Evolutionary conservation across 2,113 vertebrate genomes (phyloP).

Genomic region (Orycteropus afer): DNA sequence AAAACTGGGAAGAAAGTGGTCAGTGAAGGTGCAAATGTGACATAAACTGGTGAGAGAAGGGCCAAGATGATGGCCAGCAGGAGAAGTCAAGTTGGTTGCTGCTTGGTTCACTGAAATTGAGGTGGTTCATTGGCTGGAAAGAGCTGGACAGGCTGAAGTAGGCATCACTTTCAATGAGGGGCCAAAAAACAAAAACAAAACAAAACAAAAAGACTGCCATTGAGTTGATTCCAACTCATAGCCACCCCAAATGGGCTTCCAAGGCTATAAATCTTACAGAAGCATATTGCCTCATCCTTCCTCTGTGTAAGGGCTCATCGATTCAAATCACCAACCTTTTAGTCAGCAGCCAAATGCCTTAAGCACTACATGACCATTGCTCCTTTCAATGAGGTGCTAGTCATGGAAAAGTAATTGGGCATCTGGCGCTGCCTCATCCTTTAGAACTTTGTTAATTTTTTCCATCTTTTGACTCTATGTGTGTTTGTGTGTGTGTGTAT

Average conservation of each 20-base stretch:
- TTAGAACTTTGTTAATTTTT: not conserved
- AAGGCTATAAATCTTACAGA: too few species aligned
- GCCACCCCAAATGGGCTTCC: too few species aligned
- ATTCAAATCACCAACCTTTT: too few species aligned
- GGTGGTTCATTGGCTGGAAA: not conserved
- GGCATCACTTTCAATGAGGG: not conserved
- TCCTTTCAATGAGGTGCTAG: not conserved
- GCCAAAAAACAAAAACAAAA: too few species aligned
- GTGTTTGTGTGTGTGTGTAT: not conserved
- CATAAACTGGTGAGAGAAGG: not conserved
- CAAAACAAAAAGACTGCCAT: too few species aligned
- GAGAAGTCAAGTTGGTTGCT: not conserved
- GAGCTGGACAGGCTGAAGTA: not conserved
- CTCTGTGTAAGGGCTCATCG: too few species aligned
- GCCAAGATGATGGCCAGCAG: not conserved
- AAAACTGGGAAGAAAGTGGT: not conserved
- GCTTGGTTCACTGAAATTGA: not conserved
- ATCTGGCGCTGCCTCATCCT: not conserved
- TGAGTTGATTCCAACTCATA: too few species aligned
- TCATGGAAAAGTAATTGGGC: not conserved
- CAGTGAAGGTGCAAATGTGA: not conserved
- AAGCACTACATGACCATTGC: too few species aligned
- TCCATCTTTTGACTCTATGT: not conserved
- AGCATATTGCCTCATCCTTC: too few species aligned
- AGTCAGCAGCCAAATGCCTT: too few species aligned